Evolutionary conservation across 2,797 vertebrate genomes (phyloP), one percentile per base, ranked within the genome.

Genomic region (Crocodylus rhombifer): DNA sequence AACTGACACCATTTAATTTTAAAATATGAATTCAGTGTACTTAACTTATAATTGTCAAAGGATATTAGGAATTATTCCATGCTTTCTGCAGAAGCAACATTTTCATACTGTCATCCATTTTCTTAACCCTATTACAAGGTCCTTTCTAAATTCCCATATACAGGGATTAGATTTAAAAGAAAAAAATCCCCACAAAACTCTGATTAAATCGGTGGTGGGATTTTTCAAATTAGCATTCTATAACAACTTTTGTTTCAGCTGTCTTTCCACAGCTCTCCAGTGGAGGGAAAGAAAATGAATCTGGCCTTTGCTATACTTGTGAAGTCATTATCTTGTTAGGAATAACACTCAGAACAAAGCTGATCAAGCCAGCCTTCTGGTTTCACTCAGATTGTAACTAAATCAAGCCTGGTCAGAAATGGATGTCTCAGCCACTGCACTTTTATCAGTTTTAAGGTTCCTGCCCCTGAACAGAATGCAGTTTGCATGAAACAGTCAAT

Each of bases 191-290:
- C 21, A 63, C 36, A 4, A 78, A 89, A 84, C 63, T 25, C 8
- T 9, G 4, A 13, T 58, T 78, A 84, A 51, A 30, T 28, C 25
- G 61, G 62, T 63, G 42, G 58, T 4, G 26, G 82, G 55, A 92
- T 97, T 92, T 95, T 94, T 95, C 79, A 95, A 94, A 95, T 96
- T 96, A 93, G 11, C 28, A 83, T 90, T 93, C 67, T 94, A 60
- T 86, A 93, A 88, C 2, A 55, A 93, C 6, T 95, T 94, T 80
- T 93, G 73, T 80, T 97, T 94, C 75, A 86, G 21, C 57, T 88
- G 21, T 87, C 56, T 95, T 97, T 96, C 95, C 56, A 82, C 55
- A 96, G 81, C 26, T 94, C 55, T 97, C 75, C 77, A 84, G 80
- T 87, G 78, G 91, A 90, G 30, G 51, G 82, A 94, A 91, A 64